A percentile compares a stretch with the other conserved stretches of the same genome.
Evolutionary conservation across 2,888 invertebrate genomes (phyloP).

Genomic region (Smittia aterrima): DNA sequence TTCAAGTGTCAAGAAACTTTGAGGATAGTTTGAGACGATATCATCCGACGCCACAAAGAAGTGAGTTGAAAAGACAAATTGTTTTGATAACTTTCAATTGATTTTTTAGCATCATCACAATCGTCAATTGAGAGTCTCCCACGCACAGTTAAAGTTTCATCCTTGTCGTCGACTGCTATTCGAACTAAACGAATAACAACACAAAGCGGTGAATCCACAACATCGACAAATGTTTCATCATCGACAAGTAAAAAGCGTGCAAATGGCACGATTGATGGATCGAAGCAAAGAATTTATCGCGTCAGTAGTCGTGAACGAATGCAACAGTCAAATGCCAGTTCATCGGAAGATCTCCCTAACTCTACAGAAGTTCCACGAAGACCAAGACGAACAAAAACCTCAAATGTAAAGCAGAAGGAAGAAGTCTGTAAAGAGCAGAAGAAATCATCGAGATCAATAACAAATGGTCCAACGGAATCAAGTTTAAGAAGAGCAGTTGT

Average conservation of each 20-base stretch:
- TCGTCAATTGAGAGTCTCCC: conserved; percentile 44
- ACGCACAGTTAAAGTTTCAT: conserved; percentile 28
- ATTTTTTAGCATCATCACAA: conserved; percentile 43
- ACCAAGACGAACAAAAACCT: conserved; percentile 42
- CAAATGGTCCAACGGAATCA: background rate
- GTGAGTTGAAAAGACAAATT: background rate
- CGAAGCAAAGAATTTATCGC: conserved; percentile 51
- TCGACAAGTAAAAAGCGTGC: conserved; percentile 17
- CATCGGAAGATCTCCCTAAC: conserved; percentile 56
- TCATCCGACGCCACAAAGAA: conserved; percentile 28
- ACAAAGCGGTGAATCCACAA: conserved; percentile 10
- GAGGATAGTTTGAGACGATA: conserved; percentile 39
- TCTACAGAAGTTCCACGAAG: conserved; percentile 46
- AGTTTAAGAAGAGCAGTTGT: background rate
- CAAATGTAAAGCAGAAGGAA: conserved; percentile 42
- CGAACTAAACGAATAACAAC: conserved; percentile 10
- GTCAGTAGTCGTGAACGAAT: conserved; percentile 57
- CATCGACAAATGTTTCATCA: conserved; percentile 14
- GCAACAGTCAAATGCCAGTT: conserved; percentile 55
- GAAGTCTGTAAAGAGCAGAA: conserved; percentile 3
- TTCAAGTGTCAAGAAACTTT: conserved; percentile 42
- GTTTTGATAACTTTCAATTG: background rate
- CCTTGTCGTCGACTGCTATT: background rate
- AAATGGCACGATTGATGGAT: conserved; percentile 23
- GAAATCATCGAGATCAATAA: background rate